These are phyloP conservation scores for Bombus superbus DNA, from an alignment of 1,140 invertebrate species.

Conservation along the genomic window DNA sequence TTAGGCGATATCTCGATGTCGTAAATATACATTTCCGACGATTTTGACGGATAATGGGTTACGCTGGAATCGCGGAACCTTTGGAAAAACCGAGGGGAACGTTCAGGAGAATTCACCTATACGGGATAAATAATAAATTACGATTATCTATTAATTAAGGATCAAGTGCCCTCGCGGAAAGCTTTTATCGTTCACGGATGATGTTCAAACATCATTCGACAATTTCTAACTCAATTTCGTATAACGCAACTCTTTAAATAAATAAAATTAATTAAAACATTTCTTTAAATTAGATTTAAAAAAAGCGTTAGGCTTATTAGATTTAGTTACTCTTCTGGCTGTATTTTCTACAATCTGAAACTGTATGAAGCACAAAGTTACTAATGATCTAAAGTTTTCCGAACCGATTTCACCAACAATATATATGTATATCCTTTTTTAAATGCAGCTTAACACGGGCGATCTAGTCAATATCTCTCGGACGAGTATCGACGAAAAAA, in stretches of 20 bases:
- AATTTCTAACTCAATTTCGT: no score
- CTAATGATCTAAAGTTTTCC: background rate
- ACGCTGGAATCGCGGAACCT: no score
- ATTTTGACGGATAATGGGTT: background rate
- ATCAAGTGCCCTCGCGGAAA: background rate
- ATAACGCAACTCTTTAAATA: no score
- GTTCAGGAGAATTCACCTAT: background rate
- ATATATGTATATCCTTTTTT: background rate
- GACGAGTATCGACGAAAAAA: background rate
- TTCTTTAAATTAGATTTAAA: no score
- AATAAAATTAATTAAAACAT: no score
- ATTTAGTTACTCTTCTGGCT: no score
- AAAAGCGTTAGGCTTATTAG: no score
- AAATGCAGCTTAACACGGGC: background rate
- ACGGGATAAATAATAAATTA: slow-evolving; percentile 14
- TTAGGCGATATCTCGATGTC: background rate
- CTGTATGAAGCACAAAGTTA: background rate
- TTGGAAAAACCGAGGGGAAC: background rate
- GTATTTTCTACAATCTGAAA: no score
- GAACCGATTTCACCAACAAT: background rate
- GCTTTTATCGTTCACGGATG: background rate
- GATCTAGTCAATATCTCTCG: background rate
- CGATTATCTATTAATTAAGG: background rate
- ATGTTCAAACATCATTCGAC: background rate
- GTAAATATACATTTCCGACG: background rate